These are phyloP conservation scores for Branchellion lobata DNA, from an alignment of 2,888 invertebrate genomes.

Conservation along the genomic window DNA sequence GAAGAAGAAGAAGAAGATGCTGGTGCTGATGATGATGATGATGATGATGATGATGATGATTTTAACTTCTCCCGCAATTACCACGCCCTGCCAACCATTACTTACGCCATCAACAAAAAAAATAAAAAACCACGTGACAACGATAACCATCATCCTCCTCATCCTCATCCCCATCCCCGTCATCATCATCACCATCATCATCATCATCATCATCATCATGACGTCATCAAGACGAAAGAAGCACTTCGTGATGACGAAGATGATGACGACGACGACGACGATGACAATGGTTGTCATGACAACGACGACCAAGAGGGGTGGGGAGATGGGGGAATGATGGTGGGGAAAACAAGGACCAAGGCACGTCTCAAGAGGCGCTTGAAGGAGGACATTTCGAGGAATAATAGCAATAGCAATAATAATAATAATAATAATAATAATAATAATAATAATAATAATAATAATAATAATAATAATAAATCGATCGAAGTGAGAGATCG, in stretches of 20 bases:
- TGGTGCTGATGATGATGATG: neutral
- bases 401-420: neutral
- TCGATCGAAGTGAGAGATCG: no score
- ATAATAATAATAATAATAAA: no score
- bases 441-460: neutral
- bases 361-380: neutral
- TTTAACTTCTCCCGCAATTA: neutral
- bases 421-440: neutral
- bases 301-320: neutral
- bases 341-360: constrained; percentile 11
- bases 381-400: constrained; percentile 4
- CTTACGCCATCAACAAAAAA: neutral
- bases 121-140: neutral
- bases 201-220: neutral
- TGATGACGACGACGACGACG: neutral
- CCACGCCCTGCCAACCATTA: neutral
- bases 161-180: no score
- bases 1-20: neutral
- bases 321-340: neutral
- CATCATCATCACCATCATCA: neutral
- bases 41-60: neutral
- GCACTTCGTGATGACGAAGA: neutral
- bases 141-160: neutral
- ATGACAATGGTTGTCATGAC: neutral
- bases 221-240: neutral